Evolutionary conservation across 1,140 invertebrate species (phyloP), one percentile per base, ranked within the genome.

Genomic region (Akabosia matsudoensis): DNA sequence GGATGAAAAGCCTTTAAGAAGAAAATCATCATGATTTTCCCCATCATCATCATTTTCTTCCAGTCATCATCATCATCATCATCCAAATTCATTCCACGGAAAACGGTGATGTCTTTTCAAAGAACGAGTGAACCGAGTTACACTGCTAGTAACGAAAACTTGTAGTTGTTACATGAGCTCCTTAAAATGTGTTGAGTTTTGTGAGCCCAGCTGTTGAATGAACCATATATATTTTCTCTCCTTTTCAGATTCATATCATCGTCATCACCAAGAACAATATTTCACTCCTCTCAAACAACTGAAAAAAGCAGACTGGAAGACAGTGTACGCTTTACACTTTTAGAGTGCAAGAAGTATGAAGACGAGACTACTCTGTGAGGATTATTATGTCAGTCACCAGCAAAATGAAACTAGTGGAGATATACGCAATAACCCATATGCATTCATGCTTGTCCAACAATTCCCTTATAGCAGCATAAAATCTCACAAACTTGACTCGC

Each of bases 231-330:
- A 45, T 16, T 22, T 16, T 31, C 24, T 67, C 61, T 67, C 28
- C n/a, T 28, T 67, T n/a, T 1, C 61, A 67, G 28, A 67, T 67
- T 67, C 61, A 67, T 67, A 67, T 67, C 61, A 67, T 67, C 37
- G 18, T 7, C 37, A 45, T 45, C 37, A 45, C 18, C 37, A 45
- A 7, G 37, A 18, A 10, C 37, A 61, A 22, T 7, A 24, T n/a
- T 14, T 24, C 24, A 61, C 54, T 24, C 24, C 24, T 7, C 24
- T 14, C 45, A 51, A 10, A n/a, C 10, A 51, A 51, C 45, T 13
- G 45, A n/a, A 51, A 51, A 51, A 51, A n/a, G n/a, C n/a, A n/a
- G n/a, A n/a, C 14, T 28, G 7, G 61, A 67, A 7, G 4, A 67
- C 3, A 7, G n/a, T 10, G n/a, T 51, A 72, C 13, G 22, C 10